Evolutionary conservation across 2,797 vertebrate genomes (phyloP).

Genomic region (Hirundo rustica): DNA sequence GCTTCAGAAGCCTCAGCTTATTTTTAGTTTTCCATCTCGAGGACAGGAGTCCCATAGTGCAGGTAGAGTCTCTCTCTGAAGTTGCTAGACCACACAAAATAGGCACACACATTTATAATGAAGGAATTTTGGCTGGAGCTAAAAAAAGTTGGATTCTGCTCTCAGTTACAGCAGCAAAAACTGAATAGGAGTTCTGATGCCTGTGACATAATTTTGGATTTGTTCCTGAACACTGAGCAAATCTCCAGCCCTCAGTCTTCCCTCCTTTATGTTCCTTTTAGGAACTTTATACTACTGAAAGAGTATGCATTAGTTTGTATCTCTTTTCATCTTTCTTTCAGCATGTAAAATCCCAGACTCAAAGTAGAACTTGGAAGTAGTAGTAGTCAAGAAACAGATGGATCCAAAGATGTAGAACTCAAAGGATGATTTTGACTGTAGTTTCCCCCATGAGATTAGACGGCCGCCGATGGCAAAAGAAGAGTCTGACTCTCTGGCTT

Average conservation of each 20-base stretch:
- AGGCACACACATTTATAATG: not conserved
- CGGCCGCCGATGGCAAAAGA: too few relatives aligned
- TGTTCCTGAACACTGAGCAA: not conserved
- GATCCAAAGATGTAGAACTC: not conserved
- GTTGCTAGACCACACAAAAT: not conserved
- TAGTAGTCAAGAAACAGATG: not conserved
- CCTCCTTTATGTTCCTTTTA: not conserved
- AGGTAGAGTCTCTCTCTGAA: not conserved
- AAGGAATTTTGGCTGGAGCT: not conserved
- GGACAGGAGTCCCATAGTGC: not conserved
- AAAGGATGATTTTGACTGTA: not conserved
- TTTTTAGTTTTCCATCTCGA: conserved; percentile 7
- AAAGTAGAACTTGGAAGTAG: not conserved
- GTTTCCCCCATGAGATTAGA: too few relatives aligned
- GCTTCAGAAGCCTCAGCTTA: not conserved
- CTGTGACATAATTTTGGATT: not conserved
- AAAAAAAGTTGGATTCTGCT: not conserved
- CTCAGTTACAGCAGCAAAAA: not conserved
- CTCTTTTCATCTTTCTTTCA: conserved; percentile 43
- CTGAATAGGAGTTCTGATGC: not conserved
- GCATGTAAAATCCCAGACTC: not conserved
- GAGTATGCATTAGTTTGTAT: not conserved
- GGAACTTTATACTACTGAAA: not conserved
- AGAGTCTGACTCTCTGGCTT: too few relatives aligned
- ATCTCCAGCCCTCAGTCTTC: not conserved